Conservation (phyloP, 64 coral and sea anemone genomes). For the Cladopsammia gracilis region DNA sequence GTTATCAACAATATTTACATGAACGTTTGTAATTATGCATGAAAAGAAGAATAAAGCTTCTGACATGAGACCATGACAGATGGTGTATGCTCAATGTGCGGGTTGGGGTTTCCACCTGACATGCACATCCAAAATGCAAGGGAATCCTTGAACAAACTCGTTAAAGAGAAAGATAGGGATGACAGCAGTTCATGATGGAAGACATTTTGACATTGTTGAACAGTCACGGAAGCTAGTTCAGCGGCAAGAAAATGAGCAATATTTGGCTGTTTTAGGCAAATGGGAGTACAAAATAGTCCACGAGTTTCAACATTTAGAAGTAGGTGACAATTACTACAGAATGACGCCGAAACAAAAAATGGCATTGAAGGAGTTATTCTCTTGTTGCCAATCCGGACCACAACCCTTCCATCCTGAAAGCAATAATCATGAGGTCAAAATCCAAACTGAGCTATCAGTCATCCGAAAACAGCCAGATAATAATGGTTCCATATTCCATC, state of each 20-base stretch:
- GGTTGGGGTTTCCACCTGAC: slow-evolving; percentile 42
- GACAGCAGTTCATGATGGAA: neutral
- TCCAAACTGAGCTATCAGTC: slow-evolving; percentile 6
- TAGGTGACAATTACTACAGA: slow-evolving; percentile 40
- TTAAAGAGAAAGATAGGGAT: slow-evolving; percentile 67
- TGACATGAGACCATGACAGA: slow-evolving; percentile 48
- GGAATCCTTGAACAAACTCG: slow-evolving; percentile 52
- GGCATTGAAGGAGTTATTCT: slow-evolving; percentile 1
- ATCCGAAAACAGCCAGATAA: slow-evolving; percentile 13
- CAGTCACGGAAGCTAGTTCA: neutral
- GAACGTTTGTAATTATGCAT: too few species aligned
- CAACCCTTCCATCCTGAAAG: neutral
- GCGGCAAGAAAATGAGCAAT: slow-evolving; percentile 26
- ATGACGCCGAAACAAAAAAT: slow-evolving; percentile 15
- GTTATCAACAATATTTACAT: too few species aligned
- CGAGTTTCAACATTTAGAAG: slow-evolving; percentile 24
- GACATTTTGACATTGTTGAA: slow-evolving; percentile 47
- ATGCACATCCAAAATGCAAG: slow-evolving; percentile 63
- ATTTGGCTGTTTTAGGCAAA: neutral
- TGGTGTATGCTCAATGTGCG: slow-evolving; percentile 38
- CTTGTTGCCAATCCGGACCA: neutral
- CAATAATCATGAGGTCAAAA: neutral
- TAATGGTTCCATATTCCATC: slow-evolving; percentile 42
- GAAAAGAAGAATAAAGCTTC: slow-evolving; percentile 20
- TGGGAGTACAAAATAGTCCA: slow-evolving; percentile 1